Evolutionary conservation across 2,888 invertebrate species (phyloP), one percentile per base, ranked within the genome.

Genomic region (Nomada fabriciana): DNA sequence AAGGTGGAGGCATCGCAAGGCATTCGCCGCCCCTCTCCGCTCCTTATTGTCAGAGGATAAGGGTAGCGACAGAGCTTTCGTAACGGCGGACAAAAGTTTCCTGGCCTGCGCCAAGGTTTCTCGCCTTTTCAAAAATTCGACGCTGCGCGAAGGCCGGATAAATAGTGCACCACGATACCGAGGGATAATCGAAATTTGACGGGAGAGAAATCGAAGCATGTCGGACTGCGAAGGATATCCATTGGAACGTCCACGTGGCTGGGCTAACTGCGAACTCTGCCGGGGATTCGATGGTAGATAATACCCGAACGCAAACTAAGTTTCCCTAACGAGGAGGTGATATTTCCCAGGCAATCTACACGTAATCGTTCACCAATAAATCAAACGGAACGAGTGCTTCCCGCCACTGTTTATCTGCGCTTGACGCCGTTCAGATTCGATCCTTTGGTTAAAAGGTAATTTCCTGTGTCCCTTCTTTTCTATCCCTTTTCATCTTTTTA

Each of bases 151-250:
- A 64, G 83, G 59, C 10, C 63, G 72, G 84, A 90, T 90, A 91
- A 90, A 90, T 90, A 90, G 90, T 90, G 89, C 88, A 87, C 85
- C 86, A 84, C 83, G 85, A 89, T 89, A 86, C 86, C 83, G 81
- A 68, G 83, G 84, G 87, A 89, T 90, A 89, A 90, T 90, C 89
- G 86, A 80, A 42, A 82, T 85, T 85, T 80, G 82, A 69, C 71
- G 57, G 10, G 76, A 85, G 84, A 86, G 85, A 80, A 88, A 89
- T 90, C 83, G 86, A 83, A 85, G n/a, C 11, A 73, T 15, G n/a
- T 47, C 50, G 76, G 76, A 78, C 87, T 76, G 59, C 43, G 68
- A 74, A 83, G 61, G 57, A 73, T 29, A 65, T 63, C 52, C 71
- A 20, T n/a, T 11, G 42, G 63, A 23, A 29, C 57, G 43, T 36